Evolutionary conservation across 2,113 vertebrate genomes (phyloP), one percentile per base, ranked within the genome.

Genomic region (Smithornis capensis): DNA sequence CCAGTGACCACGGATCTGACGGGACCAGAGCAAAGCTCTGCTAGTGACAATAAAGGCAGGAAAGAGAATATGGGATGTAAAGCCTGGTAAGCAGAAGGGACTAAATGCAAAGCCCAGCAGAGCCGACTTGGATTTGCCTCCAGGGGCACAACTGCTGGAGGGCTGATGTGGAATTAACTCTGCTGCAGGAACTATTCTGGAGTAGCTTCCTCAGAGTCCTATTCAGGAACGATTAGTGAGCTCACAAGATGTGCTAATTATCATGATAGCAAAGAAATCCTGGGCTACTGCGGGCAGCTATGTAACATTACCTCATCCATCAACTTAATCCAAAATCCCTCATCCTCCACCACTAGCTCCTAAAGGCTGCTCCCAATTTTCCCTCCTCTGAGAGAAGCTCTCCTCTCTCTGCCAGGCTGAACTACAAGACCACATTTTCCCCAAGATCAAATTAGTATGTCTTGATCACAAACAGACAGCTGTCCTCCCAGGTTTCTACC

Each of bases 171-270:
- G 92, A 93, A 90, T 94, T 93, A 93, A 59, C 73, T 93, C 76
- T 93, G 89, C 95, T 89, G 89, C 80, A 90, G 85, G 83, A 96
- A 81, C 85, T 81, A 60, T 90, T 70, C 88, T 63, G 60, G 52
- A 93, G 76, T 6, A 90, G 87, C 75, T 92, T 74, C 94, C 93
- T 94, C 78, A 21, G 90, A 94, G 93, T 44, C 82, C 90, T 94
- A 92, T 94, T 95, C 78, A 90, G 78, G 93, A 93, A 88, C n/a
- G 44, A 96, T 96, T 96, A 93, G 70, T n/a, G 79, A 90, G 75
- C 94, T 96, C 92, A 93, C 79, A 93, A 93, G 92, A 96, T 78
- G 85, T 52, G 64, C 88, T 91, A 94, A 97, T 95, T 95, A 95
- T 76, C 92, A 89, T 52, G 89, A 94, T 44, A 93, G 89, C 80